A percentile compares a stretch with the other conserved stretches of the same genome.
These are phyloP conservation scores for Oreortyx pictus DNA, from an alignment of 2,797 vertebrate genomes.

Conservation along the genomic window DNA sequence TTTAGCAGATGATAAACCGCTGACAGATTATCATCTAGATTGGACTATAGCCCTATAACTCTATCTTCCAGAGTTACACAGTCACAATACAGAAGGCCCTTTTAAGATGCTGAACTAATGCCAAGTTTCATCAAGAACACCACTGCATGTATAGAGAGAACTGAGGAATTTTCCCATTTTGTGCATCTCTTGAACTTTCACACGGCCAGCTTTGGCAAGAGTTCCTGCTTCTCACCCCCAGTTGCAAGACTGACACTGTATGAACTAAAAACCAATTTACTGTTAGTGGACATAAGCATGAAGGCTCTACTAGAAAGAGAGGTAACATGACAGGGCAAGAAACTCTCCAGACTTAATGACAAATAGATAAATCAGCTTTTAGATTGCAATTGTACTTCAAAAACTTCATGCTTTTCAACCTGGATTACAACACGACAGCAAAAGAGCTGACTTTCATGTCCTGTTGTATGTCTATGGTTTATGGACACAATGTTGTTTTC, in stretches of 20 bases:
- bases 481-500: not conserved
- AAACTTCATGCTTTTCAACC: not conserved
- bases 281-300: not conserved
- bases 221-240: not conserved
- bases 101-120: too few relatives aligned
- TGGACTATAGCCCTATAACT: too few relatives aligned
- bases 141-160: too few relatives aligned
- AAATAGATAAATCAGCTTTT: not conserved
- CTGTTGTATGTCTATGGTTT: too few relatives aligned
- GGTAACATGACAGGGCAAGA: not conserved
- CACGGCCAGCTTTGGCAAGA: not conserved
- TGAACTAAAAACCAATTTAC: not conserved
- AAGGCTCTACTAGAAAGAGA: not conserved
- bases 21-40: not conserved
- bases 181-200: not conserved
- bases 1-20: accelerated
- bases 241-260: not conserved
- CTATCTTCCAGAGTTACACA: too few relatives aligned
- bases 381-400: not conserved
- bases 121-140: too few relatives aligned
- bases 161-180: too few relatives aligned
- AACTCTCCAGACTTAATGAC: not conserved
- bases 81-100: not conserved
- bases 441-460: too few relatives aligned
- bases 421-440: not conserved